Evolutionary conservation across 92 coral and sea anemone genomes (phyloP).

Genomic region (Porites lobata): DNA sequence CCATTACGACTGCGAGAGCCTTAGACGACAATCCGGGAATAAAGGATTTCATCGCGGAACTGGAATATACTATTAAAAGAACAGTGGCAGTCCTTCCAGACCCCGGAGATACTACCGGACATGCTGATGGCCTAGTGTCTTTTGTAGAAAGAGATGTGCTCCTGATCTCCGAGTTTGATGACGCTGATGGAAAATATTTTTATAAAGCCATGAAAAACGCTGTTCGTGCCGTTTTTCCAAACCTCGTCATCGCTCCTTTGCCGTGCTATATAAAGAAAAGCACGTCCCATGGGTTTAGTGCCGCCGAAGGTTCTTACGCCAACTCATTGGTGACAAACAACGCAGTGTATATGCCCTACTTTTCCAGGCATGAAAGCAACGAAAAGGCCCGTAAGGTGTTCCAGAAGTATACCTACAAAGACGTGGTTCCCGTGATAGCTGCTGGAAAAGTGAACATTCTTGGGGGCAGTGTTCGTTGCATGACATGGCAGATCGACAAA

Average conservation of each 20-base stretch:
- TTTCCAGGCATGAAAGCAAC: constrained; percentile 61
- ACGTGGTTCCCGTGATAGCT: constrained; percentile 70
- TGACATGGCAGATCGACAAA: constrained; percentile 86
- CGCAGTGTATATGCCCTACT: constrained; percentile 82
- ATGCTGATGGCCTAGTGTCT: constrained; percentile 81
- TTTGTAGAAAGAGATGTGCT: constrained; percentile 78
- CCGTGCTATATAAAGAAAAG: constrained; percentile 61
- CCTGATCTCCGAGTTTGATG: constrained; percentile 63
- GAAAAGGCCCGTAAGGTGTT: constrained; percentile 65
- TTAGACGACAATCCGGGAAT: constrained; percentile 64
- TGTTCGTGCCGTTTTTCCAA: constrained; percentile 67
- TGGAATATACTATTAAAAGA: constrained; percentile 67
- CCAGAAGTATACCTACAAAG: constrained; percentile 64
- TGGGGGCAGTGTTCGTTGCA: constrained; percentile 89
- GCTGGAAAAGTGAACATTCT: constrained; percentile 69
- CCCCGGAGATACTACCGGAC: constrained; percentile 84
- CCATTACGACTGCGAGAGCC: constrained; percentile 61
- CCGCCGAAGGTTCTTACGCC: constrained; percentile 80
- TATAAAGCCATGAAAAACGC: constrained; percentile 70
- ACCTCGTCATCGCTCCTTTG: constrained; percentile 55
- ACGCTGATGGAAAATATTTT: constrained; percentile 43
- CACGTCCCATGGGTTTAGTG: constrained; percentile 63
- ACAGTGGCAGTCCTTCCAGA: constrained; percentile 72
- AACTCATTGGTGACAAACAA: constrained; percentile 87
- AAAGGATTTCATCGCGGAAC: constrained; percentile 33